Evolutionary conservation across 64 coral and sea anemone species (phyloP), one percentile per base, ranked within the genome.

Genomic region (Catalaphyllia jardinei): DNA sequence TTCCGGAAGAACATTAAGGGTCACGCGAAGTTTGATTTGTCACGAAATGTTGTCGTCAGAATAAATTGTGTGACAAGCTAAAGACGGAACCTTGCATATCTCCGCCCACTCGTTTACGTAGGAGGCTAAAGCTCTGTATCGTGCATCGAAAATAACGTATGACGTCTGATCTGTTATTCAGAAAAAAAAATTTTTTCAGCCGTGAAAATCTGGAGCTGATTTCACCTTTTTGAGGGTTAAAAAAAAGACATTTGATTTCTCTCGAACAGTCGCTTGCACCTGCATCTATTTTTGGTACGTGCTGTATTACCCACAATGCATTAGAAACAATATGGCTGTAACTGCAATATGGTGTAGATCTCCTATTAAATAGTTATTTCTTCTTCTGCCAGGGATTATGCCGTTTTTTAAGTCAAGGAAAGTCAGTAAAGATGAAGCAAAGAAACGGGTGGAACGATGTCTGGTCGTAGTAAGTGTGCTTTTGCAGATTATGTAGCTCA

Each of bases 351-450:
- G 18, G 29, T 24, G 25, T 19, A 39, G 22, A 25, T 69, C 65
- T n/a, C n/a, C 25, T 28, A 25, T 46, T 11, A 27, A n/a, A 51
- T 25, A 67, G 30, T 69, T 84, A 17, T 39, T 64, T 22, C 39
- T 24, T 85, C 59, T 31, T 80, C 62, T 24, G 6, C 8, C 35
- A 22, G 7, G 12, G 49, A 71, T 50, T 22, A 96, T 96, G 95
- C 95, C 95, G 61, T 59, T 96, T 1, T 96, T 96, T 81, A 93
- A 89, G 76, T 49, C 83, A 33, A 90, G 82, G 74, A 96, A 96
- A 96, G 71, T 96, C 10, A 76, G 87, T 19, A 96, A 91, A 88
- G 95, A 96, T 62, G 95, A 96, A 35, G 33, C 91, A 14, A 92
- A 90, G 63, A 93, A 84, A 80, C 76, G 92, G 17, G 73, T 96